These are phyloP conservation scores for Callaeas wilsoni DNA, from an alignment of 2,113 vertebrate genomes.

Conservation along the genomic window DNA sequence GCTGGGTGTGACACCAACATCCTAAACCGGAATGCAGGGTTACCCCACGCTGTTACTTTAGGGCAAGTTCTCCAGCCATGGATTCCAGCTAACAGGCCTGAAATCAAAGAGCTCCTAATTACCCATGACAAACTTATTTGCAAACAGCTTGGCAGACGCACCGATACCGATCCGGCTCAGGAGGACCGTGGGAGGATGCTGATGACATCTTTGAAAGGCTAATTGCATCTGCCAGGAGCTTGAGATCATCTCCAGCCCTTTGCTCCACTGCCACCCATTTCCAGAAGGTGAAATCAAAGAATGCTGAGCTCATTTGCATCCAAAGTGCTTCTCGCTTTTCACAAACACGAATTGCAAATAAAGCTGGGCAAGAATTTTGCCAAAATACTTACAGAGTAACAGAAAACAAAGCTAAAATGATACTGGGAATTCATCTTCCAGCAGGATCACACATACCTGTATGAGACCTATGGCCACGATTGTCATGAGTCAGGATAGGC, in stretches of 20 bases:
- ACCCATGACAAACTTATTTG: conserved; percentile 9
- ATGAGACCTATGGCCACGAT: accelerated
- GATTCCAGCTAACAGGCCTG: not conserved
- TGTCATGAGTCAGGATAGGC: not conserved
- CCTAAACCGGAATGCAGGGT: not conserved
- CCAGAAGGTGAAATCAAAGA: conserved; percentile 19
- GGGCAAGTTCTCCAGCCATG: not conserved
- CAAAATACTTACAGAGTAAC: not conserved
- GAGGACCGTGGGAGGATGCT: not conserved
- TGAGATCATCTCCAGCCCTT: not conserved
- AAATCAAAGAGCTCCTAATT: conserved; percentile 4
- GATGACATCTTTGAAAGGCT: conserved; percentile 6
- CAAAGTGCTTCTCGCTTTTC: not conserved
- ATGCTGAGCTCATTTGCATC: not conserved
- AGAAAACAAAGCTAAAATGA: not conserved
- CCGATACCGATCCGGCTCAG: not conserved
- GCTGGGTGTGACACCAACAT: not conserved
- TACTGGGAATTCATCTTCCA: not conserved
- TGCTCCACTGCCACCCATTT: not conserved
- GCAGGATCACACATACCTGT: not conserved
- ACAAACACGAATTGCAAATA: not conserved
- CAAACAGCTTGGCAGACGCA: not conserved
- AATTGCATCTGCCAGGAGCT: not conserved
- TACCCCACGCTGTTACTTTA: not conserved
- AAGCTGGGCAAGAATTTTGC: not conserved